Percentiles rank a stretch among this genome's conserved stretches.
phyloP scores from a whole-genome alignment of 2,797 vertebrate species.

The Sebastes oblongus region DNA sequence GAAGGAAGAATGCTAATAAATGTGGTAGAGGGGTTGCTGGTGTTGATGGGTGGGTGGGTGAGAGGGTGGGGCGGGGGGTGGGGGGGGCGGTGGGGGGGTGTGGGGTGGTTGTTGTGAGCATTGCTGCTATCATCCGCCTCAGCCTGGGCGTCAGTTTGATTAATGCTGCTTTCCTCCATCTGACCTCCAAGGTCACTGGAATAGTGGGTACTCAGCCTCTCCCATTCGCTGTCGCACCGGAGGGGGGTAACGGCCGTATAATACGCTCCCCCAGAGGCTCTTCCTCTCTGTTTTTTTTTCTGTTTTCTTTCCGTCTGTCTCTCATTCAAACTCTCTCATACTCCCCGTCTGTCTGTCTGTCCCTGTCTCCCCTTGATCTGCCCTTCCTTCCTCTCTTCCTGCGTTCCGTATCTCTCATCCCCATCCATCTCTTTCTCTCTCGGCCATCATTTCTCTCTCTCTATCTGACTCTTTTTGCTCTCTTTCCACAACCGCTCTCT shows the following conservation, averaged over 20 bases:
- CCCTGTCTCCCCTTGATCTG: slow-evolving; percentile 55
- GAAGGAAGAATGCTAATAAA: slow-evolving; percentile 37
- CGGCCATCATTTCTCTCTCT: slow-evolving; percentile 24
- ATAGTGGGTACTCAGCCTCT: slow-evolving; percentile 73
- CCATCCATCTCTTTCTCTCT: slow-evolving; percentile 48
- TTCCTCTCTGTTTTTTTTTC: slow-evolving; percentile 38
- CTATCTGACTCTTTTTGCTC: slow-evolving; percentile 43
- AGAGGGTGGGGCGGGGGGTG: background rate
- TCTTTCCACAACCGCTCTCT: slow-evolving; percentile 44
- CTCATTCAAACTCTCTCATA: slow-evolving; percentile 37
- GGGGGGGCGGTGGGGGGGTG: background rate
- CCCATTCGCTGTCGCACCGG: slow-evolving; percentile 46
- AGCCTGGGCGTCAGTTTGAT: slow-evolving; percentile 76
- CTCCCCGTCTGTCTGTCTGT: slow-evolving; percentile 25
- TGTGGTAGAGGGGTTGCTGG: slow-evolving; percentile 8
- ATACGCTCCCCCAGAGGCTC: slow-evolving; percentile 70
- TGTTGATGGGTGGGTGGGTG: slow-evolving; percentile 10
- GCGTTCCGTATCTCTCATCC: slow-evolving; percentile 22
- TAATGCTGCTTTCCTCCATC: slow-evolving; percentile 79
- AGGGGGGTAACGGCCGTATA: slow-evolving; percentile 70
- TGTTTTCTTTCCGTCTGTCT: slow-evolving; percentile 35
- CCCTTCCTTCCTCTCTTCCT: slow-evolving; percentile 49
- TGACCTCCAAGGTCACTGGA: slow-evolving; percentile 80
- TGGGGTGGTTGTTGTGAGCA: slow-evolving; percentile 58
- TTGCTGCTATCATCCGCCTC: slow-evolving; percentile 71